Percentiles rank a stretch among this genome's conserved stretches.
Conservation (phyloP, 2,797 vertebrate genomes). For the Cottoperca gobio region DNA sequence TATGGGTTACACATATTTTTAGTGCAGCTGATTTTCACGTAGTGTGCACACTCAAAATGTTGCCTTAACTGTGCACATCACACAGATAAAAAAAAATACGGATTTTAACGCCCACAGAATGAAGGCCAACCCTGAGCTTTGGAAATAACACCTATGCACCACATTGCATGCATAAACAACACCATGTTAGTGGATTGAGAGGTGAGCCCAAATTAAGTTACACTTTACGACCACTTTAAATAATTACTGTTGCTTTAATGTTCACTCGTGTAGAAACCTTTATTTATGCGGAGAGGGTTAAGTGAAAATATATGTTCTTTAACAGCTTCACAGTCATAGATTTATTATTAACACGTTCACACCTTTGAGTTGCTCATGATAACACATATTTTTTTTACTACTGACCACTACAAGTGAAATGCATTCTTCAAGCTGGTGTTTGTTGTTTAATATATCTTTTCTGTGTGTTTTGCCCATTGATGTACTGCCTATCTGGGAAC, state of each 20-base stretch:
- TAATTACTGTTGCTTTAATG: constrained; percentile 8
- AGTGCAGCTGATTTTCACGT: constrained; percentile 29
- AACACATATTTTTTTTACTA: neutral
- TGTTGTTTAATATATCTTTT: too few species aligned
- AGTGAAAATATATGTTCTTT: neutral
- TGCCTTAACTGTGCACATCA: constrained; percentile 4
- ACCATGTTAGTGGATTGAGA: neutral
- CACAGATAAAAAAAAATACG: neutral
- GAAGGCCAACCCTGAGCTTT: constrained; percentile 1
- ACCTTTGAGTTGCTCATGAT: constrained; percentile 8
- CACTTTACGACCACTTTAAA: constrained; percentile 6
- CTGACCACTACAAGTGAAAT: neutral
- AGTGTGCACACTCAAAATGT: neutral
- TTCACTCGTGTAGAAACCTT: neutral
- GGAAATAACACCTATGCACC: neutral
- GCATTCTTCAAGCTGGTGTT: too few species aligned
- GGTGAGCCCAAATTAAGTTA: constrained; percentile 18
- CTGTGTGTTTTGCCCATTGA: too few species aligned
- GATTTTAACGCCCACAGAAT: constrained; percentile 14
- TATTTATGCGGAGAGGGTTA: neutral
- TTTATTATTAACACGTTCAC: constrained; percentile 13
- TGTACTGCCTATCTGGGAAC: too few species aligned
- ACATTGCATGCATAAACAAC: neutral
- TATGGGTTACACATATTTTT: constrained; percentile 42
- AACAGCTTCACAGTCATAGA: neutral